phyloP scores from a whole-genome alignment of 1,140 invertebrate genomes.

The Lineus longissimus region DNA sequence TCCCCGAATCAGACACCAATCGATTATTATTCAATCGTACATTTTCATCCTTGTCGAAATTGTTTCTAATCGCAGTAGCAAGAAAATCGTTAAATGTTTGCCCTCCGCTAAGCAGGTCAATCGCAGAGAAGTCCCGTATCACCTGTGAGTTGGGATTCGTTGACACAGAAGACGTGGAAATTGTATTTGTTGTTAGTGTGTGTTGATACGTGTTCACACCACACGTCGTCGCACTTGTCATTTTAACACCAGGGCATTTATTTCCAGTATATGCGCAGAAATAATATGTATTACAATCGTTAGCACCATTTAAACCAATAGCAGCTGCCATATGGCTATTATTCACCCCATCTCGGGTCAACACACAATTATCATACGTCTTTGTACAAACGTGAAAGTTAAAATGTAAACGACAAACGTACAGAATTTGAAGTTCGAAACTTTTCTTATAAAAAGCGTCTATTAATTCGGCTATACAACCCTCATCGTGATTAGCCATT shows the following conservation, averaged over 20 bases:
- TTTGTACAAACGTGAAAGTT: slow-evolving; percentile 1
- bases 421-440: background rate
- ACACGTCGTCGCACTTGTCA: no score
- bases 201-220: no score
- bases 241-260: background rate
- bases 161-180: background rate
- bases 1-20: background rate
- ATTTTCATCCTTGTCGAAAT: background rate
- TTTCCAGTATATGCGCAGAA: background rate
- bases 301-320: background rate
- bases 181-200: background rate
- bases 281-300: background rate
- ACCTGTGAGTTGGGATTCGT: background rate
- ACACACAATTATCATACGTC: background rate
- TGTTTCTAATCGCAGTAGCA: background rate
- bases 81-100: background rate
- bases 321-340: background rate
- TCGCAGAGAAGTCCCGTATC: background rate
- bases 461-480: background rate
- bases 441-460: background rate
- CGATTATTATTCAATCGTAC: background rate
- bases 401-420: slow-evolving; percentile 1
- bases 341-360: background rate
- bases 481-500: background rate
- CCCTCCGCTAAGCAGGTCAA: background rate